phyloP scores from a whole-genome alignment of 2,797 vertebrate species.

The Margarornis squamiger region DNA sequence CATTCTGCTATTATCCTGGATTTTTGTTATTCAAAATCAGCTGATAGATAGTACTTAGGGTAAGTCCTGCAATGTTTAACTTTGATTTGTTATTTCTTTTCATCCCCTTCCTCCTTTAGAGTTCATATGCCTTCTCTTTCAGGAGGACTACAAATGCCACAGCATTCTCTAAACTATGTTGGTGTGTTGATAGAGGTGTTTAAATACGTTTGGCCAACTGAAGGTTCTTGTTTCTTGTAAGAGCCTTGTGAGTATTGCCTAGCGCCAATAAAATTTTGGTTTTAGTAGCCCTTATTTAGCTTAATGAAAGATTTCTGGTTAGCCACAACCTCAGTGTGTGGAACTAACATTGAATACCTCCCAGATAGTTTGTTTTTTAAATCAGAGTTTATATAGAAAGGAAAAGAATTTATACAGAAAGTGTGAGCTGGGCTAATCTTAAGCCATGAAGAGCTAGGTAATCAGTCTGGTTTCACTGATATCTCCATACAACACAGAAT shows the following conservation, averaged over 20 bases:
- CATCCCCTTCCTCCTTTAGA: not conserved
- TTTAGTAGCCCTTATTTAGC: conserved; percentile 9
- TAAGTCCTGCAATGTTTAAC: not conserved
- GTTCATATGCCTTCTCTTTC: not conserved
- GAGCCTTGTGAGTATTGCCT: conserved; percentile 33
- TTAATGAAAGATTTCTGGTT: conserved; percentile 48
- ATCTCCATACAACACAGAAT: not conserved
- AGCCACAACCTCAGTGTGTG: conserved; percentile 36
- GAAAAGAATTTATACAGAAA: not conserved
- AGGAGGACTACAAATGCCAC: not conserved
- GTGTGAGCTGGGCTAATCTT: not conserved
- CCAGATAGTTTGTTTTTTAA: not conserved
- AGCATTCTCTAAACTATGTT: not conserved
- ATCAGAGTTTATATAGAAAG: not conserved
- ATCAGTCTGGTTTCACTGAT: conserved; percentile 17
- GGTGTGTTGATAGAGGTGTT: conserved; percentile 11
- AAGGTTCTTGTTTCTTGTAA: conserved; percentile 2
- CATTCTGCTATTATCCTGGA: conserved; percentile 22
- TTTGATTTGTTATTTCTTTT: not conserved
- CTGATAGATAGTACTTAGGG: not conserved
- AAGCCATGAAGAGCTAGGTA: conserved; percentile 18
- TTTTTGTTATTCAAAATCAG: conserved; percentile 38
- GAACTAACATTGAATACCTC: not conserved
- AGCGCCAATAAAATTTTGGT: not conserved
- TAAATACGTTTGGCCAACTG: conserved; percentile 35